Conservation (phyloP, 2,113 vertebrate species). For the Chascanopsetta lugubris region DNA sequence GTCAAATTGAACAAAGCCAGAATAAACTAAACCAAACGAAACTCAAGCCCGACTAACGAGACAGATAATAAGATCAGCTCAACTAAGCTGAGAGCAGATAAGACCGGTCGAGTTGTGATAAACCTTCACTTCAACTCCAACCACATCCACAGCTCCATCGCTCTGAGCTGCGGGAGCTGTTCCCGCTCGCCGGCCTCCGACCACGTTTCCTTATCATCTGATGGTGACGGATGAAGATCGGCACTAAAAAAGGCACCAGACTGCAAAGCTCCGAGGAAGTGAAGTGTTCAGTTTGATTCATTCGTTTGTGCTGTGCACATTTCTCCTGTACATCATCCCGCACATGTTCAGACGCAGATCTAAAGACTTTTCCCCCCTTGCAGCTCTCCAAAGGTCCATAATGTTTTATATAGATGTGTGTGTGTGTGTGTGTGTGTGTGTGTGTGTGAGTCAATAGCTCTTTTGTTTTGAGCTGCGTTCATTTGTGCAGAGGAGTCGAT, state of each 20-base stretch:
- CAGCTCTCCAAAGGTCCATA: constrained; percentile 24
- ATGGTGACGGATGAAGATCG: constrained; percentile 67
- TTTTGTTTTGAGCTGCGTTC: constrained; percentile 61
- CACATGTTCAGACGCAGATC: constrained; percentile 35
- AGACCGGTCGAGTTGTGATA: constrained; percentile 8
- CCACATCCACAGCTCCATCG: constrained; percentile 41
- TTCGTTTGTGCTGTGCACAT: constrained; percentile 57
- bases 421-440: no score
- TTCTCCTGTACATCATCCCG: constrained; percentile 28
- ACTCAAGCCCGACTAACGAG: no score
- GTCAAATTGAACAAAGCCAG: no score
- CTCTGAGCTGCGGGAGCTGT: constrained; percentile 38
- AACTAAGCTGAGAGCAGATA: neutral
- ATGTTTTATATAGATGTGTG: constrained; percentile 53
- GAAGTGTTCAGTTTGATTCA: constrained; percentile 52
- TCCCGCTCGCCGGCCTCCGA: constrained; percentile 26
- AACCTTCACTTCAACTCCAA: constrained; percentile 23
- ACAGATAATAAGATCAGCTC: neutral
- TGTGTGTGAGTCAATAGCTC: constrained; percentile 57
- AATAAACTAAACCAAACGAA: no score
- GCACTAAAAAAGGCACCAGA: constrained; percentile 45
- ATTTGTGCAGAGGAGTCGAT: constrained; percentile 41
- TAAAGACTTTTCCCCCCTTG: constrained; percentile 51
- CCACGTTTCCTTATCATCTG: constrained; percentile 59
- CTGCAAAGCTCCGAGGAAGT: constrained; percentile 48